Conservation (phyloP, 23 tunicate genomes). For the Ascidia mentula region DNA sequence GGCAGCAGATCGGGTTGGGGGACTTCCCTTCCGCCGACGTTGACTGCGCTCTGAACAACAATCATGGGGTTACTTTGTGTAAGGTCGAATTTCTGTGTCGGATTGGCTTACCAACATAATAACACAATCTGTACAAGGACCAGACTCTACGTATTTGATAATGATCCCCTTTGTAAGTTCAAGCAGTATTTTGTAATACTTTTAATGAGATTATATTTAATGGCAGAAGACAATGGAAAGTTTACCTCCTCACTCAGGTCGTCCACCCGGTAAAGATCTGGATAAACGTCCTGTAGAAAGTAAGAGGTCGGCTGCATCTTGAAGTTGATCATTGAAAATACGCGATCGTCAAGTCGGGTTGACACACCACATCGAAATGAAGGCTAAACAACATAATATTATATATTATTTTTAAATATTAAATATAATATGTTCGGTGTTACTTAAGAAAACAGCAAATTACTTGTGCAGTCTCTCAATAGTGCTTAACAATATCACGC, state of each 20-base stretch:
- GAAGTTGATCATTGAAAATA: conserved; percentile 85
- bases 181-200: no score
- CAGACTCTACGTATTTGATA: no score
- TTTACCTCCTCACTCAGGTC: conserved; percentile 77
- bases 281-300: conserved; percentile 66
- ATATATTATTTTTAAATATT: no score
- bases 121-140: no score
- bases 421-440: no score
- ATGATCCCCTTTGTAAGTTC: background rate
- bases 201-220: no score
- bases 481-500: no score
- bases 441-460: no score
- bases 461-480: no score
- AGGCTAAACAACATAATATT: conserved; percentile 35
- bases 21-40: conserved; percentile 43
- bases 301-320: conserved; percentile 82
- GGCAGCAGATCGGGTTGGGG: conserved; percentile 80
- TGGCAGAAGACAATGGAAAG: no score
- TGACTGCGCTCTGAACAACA: conserved; percentile 36
- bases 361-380: conserved; percentile 71
- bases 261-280: conserved; percentile 93
- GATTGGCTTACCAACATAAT: no score
- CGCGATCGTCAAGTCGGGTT: conserved; percentile 83
- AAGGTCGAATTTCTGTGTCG: no score
- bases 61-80: background rate